Conservation (phyloP, 2,113 vertebrate species). For the Prunella fulvescens region DNA sequence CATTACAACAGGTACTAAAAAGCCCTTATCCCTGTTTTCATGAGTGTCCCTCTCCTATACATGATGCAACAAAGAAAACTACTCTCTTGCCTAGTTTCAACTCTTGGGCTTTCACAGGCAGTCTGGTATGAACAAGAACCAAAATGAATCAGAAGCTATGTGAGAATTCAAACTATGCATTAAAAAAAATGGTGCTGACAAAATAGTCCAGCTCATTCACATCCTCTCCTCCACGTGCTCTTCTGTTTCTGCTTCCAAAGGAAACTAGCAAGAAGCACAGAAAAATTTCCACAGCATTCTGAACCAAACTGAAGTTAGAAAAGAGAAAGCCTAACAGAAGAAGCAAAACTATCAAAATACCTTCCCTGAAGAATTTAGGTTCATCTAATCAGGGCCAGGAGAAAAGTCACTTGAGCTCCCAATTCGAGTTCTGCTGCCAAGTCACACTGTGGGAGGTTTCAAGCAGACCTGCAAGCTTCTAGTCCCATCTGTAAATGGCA, state of each 20-base stretch:
- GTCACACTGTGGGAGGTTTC: neutral
- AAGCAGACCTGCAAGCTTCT: neutral
- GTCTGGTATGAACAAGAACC: neutral
- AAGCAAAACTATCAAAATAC: neutral
- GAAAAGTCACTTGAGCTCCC: neutral
- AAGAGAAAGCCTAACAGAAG: neutral
- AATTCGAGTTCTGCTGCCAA: neutral
- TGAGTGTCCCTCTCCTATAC: neutral
- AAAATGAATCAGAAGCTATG: neutral
- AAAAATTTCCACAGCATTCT: neutral
- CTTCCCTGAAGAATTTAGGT: neutral
- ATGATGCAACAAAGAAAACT: constrained; percentile 27
- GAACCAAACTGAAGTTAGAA: neutral
- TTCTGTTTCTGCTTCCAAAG: constrained; percentile 2
- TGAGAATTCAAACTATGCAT: constrained; percentile 10
- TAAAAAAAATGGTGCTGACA: neutral
- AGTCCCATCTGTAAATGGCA: neutral
- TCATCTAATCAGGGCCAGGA: neutral
- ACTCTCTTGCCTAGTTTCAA: neutral
- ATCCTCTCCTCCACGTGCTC: neutral
- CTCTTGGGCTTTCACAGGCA: constrained; percentile 9
- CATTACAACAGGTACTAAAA: neutral
- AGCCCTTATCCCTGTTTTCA: neutral
- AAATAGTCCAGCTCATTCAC: constrained; percentile 26
- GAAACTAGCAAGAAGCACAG: neutral